A percentile compares a stretch with the other conserved stretches of the same genome.
These are phyloP conservation scores for Toxotes chatareus DNA, from an alignment of 2,113 vertebrate genomes.

Conservation along the genomic window DNA sequence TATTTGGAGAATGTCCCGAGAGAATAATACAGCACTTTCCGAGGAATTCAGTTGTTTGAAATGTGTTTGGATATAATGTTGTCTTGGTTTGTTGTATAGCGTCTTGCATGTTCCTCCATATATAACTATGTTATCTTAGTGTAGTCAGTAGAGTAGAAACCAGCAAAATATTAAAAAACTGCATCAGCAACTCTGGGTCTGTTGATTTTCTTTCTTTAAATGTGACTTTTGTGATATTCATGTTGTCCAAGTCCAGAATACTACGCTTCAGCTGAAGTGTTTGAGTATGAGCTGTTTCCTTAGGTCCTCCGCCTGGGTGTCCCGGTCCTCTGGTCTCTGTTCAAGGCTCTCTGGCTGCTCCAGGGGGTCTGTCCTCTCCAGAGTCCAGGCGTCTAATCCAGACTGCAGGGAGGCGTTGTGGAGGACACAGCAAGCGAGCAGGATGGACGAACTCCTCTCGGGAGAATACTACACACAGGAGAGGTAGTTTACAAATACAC, in stretches of 20 bases:
- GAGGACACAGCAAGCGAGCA: slow-evolving; percentile 95
- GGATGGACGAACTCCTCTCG: slow-evolving; percentile 93
- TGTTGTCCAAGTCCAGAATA: not conserved
- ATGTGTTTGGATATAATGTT: slow-evolving; percentile 49
- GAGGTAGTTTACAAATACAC: not conserved
- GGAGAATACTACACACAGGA: slow-evolving; percentile 89
- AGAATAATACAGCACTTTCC: slow-evolving; percentile 40
- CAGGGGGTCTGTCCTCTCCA: slow-evolving; percentile 82
- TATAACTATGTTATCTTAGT: slow-evolving; percentile 77
- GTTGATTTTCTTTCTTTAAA: slow-evolving; percentile 31
- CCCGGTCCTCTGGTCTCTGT: slow-evolving; percentile 87
- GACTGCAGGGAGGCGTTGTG: slow-evolving; percentile 95
- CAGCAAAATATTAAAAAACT: slow-evolving; percentile 83
- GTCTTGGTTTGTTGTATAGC: slow-evolving; percentile 73
- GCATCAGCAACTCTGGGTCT: slow-evolving; percentile 77
- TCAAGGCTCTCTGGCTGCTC: slow-evolving; percentile 88
- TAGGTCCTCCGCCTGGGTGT: slow-evolving; percentile 88
- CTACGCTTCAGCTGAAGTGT: slow-evolving; percentile 87
- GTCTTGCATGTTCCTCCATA: slow-evolving; percentile 79
- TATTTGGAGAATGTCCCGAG: slow-evolving; percentile 19
- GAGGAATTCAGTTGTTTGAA: slow-evolving; percentile 34
- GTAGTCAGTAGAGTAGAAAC: slow-evolving; percentile 81
- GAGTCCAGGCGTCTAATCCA: slow-evolving; percentile 92
- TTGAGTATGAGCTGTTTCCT: slow-evolving; percentile 89
- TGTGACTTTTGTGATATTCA: not conserved